phyloP scores from a whole-genome alignment of 2,888 invertebrate species.

The Epirrhoe tristata region DNA sequence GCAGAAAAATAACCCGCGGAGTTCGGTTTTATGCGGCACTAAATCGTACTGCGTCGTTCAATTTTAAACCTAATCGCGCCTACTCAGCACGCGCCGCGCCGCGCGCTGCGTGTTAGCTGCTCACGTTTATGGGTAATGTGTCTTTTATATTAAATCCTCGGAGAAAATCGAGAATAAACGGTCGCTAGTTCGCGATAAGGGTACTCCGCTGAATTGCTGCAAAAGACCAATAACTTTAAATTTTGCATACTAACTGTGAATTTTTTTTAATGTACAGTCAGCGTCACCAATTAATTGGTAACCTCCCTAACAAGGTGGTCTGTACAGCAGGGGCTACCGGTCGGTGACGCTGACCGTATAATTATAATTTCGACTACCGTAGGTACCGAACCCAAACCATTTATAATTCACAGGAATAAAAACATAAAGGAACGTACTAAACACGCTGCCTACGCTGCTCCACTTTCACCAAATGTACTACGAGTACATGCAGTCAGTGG shows the following conservation, averaged over 20 bases:
- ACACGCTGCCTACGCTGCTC: no score
- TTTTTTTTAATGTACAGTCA: no score
- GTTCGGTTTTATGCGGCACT: conserved; percentile 26
- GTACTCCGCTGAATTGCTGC: background rate
- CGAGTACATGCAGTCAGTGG: no score
- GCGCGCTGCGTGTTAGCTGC: conserved; percentile 12
- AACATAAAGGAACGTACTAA: no score
- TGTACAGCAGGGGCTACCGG: no score
- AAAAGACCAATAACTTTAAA: background rate
- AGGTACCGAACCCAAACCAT: no score
- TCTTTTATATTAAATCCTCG: conserved; percentile 27
- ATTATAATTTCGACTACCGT: no score
- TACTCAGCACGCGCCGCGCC: conserved; percentile 14
- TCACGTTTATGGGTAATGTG: conserved; percentile 21
- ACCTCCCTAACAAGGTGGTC: no score
- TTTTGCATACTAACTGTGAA: background rate
- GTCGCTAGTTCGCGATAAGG: background rate
- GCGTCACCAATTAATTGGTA: no score
- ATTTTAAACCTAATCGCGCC: conserved; percentile 27
- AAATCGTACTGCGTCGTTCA: conserved; percentile 21
- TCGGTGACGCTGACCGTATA: no score
- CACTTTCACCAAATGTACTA: no score
- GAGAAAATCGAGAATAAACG: conserved; percentile 6
- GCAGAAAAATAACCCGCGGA: conserved; percentile 20
- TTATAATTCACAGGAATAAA: no score